Evolutionary conservation across 2,797 vertebrate species (phyloP).

Genomic region (Trachops cirrhosus): DNA sequence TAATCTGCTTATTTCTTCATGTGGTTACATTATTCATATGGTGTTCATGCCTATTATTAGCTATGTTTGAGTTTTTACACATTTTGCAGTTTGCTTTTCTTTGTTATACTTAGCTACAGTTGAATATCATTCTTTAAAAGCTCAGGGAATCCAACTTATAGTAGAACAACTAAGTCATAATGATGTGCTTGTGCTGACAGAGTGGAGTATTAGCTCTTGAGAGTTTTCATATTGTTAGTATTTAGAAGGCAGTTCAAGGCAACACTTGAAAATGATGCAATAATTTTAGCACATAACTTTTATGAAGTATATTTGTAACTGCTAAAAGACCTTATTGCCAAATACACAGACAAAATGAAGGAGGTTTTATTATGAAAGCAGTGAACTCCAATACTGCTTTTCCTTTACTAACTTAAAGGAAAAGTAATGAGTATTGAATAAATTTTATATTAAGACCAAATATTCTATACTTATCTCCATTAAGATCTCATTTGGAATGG

Average conservation of each 20-base stretch:
- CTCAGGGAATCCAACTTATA: neutral
- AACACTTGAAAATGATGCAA: neutral
- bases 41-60: neutral
- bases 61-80: neutral
- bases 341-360: slow-evolving; percentile 3
- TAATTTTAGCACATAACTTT: neutral
- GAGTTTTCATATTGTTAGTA: neutral
- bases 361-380: neutral
- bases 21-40: neutral
- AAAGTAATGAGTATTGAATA: neutral
- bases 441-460: neutral
- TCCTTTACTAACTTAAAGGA: neutral
- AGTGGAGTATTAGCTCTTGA: neutral
- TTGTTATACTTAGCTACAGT: neutral
- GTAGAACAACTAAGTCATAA: neutral
- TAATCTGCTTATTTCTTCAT: neutral
- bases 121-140: neutral
- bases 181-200: neutral
- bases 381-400: neutral
- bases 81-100: neutral
- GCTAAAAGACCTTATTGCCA: neutral
- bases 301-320: neutral
- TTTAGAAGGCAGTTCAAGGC: neutral
- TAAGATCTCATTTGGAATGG: slow-evolving; percentile 16
- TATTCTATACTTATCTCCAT: neutral